Base-by-base conservation (phyloP, 2,113 vertebrate genomes). In the Panthera uncia region DNA sequence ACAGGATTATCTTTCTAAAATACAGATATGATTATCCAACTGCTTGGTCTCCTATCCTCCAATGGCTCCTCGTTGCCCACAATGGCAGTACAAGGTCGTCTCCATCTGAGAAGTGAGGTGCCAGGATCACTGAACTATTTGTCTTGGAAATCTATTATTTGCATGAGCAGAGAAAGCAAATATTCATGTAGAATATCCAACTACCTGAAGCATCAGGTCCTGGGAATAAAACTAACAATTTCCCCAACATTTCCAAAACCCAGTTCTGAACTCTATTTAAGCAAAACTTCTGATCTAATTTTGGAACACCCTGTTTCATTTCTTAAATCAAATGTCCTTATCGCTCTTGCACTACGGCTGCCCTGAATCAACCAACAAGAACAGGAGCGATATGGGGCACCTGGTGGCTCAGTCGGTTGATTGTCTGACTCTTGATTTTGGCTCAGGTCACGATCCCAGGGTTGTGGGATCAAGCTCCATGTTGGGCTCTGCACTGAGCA, bases 301-400 rank as follows among this genome's bases (percentile, higher is more conserved):
- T 87, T 68, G 78, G n/a, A 79, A 89, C 83, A 57, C 57, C 36
- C 69, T 93, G 63, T 90, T 97, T 65, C 16, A 36, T 74, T 88
- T 73, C 55, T 84, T 88, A 55, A 80, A 38, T 61, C 79, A 76
- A 94, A 36, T 48, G 55, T 45, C 63, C 48, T 86, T 33, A 50
- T 50, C 27, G 25, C 36, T 55, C 71, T 71, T 85, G 19, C 4
- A 76, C 57, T 38, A 29, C 12, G 14, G 29, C 65, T 89, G 41
- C 48, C 95, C 38, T 69, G 55, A 68, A 76, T 76, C 4, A 3
- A n/a, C 74, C 45, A 79, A 7, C 52, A 55, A 87, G 48, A 76
- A 61, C 5, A 89, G 87, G 45, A 52, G 19, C 27, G 52, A 12
- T 13, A 7, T 83, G 8, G 19, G 57, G 57, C 57, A 61, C 21